Evolutionary conservation across 2,113 vertebrate genomes (phyloP).

Genomic region (Meles meles): DNA sequence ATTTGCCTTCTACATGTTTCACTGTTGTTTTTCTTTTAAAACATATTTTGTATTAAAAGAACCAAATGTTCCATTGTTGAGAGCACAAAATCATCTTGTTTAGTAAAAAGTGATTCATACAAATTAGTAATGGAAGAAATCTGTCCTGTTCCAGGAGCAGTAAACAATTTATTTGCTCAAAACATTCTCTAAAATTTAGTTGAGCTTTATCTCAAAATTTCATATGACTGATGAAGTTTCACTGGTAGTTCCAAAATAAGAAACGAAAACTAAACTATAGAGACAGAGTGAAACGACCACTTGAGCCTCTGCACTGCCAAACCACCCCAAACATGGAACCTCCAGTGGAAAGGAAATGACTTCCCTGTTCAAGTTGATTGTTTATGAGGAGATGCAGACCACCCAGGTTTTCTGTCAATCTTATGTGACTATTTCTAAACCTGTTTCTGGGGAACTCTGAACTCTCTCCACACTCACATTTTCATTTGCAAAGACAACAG

Average conservation of each 20-base stretch:
- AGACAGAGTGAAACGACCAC: not conserved
- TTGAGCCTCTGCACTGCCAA: not conserved
- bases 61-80: slow-evolving; percentile 44
- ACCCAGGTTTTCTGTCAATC: not conserved
- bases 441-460: not conserved
- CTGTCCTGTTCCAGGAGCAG: slow-evolving; percentile 3
- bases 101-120: slow-evolving; percentile 69
- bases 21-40: slow-evolving; percentile 23
- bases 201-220: slow-evolving; percentile 25
- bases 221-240: not conserved
- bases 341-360: not conserved
- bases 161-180: slow-evolving; percentile 55
- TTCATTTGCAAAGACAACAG: not conserved
- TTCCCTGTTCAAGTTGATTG: not conserved
- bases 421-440: not conserved
- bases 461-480: not conserved
- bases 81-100: slow-evolving; percentile 56
- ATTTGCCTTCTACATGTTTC: slow-evolving; percentile 20
- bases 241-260: slow-evolving; percentile 34
- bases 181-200: slow-evolving; percentile 43
- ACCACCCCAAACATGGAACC: not conserved
- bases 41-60: slow-evolving; percentile 56
- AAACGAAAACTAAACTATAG: not conserved
- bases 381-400: not conserved
- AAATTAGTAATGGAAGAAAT: slow-evolving; percentile 65